phyloP scores from a whole-genome alignment of 2,113 vertebrate species.

The Centropristis striata region DNA sequence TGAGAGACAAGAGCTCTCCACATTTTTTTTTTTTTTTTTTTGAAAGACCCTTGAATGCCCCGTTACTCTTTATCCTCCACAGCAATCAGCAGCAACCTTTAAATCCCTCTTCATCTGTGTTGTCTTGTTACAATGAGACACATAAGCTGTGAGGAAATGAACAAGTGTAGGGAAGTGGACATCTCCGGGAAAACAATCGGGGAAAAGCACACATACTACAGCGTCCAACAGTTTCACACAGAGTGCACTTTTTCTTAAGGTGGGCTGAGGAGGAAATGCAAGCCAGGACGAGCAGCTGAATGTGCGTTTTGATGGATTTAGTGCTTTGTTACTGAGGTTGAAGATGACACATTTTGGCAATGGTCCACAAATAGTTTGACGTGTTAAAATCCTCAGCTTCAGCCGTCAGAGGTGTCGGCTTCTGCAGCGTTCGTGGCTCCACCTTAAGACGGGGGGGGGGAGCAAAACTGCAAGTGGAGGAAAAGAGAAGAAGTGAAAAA shows the following conservation, averaged over 20 bases:
- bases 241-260: conserved; percentile 57
- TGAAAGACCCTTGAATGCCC: neutral
- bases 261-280: neutral
- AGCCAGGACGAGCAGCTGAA: neutral
- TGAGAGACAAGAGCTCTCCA: neutral
- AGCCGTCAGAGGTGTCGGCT: neutral
- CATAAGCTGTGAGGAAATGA: conserved; percentile 45
- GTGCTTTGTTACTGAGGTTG: neutral
- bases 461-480: conserved; percentile 32
- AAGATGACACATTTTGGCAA: neutral
- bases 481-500: conserved; percentile 16
- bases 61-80: neutral
- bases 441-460: conserved; percentile 55
- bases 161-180: conserved; percentile 42
- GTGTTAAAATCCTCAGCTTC: neutral
- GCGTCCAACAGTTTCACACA: conserved; percentile 21
- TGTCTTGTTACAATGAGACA: conserved; percentile 10
- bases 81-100: neutral
- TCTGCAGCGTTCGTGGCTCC: neutral
- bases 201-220: conserved; percentile 13
- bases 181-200: conserved; percentile 37
- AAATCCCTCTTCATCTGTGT: neutral
- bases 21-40: too few relatives aligned
- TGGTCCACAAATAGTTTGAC: neutral
- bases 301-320: neutral